A percentile compares a stretch with the other conserved stretches of the same genome.
Evolutionary conservation across 2,797 vertebrate genomes (phyloP).

Genomic region (Propithecus deckenii): DNA sequence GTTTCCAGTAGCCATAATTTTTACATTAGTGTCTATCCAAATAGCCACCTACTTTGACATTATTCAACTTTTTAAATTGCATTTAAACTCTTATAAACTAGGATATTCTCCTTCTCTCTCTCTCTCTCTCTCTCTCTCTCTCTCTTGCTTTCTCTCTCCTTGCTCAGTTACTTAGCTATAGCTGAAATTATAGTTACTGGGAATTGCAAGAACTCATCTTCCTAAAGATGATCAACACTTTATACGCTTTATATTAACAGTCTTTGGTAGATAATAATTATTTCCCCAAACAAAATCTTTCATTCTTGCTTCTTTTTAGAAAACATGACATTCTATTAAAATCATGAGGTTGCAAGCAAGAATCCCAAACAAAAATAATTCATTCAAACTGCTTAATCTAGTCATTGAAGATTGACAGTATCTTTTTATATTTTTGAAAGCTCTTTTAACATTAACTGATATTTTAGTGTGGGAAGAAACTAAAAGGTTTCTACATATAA

Average conservation of each 20-base stretch:
- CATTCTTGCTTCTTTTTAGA: conserved; percentile 61
- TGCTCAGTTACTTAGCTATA: conserved; percentile 46
- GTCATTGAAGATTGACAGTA: conserved; percentile 85
- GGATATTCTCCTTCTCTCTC: not conserved
- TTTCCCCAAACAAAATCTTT: conserved; percentile 75
- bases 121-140: not conserved
- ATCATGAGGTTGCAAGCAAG: conserved; percentile 81
- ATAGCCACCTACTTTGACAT: conserved; percentile 34
- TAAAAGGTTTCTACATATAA: conserved; percentile 84
- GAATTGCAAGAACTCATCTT: not conserved
- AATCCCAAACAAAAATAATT: conserved; percentile 86
- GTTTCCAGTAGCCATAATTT: conserved; percentile 42
- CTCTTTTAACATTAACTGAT: conserved; percentile 86
- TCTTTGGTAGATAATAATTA: conserved; percentile 64
- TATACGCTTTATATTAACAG: conserved; percentile 44
- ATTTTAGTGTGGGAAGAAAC: conserved; percentile 84
- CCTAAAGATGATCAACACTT: conserved; percentile 54
- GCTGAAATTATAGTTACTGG: conserved; percentile 48
- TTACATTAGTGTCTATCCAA: conserved; percentile 48
- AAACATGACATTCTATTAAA: conserved; percentile 81
- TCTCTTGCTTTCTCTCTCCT: not conserved
- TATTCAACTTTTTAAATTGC: conserved; percentile 28
- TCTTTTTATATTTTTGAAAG: conserved; percentile 87
- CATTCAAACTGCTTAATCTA: conserved; percentile 84
- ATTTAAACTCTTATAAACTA: conserved; percentile 26